Evolutionary conservation across 2,888 invertebrate genomes (phyloP).

Genomic region (Adelognathus sp.): DNA sequence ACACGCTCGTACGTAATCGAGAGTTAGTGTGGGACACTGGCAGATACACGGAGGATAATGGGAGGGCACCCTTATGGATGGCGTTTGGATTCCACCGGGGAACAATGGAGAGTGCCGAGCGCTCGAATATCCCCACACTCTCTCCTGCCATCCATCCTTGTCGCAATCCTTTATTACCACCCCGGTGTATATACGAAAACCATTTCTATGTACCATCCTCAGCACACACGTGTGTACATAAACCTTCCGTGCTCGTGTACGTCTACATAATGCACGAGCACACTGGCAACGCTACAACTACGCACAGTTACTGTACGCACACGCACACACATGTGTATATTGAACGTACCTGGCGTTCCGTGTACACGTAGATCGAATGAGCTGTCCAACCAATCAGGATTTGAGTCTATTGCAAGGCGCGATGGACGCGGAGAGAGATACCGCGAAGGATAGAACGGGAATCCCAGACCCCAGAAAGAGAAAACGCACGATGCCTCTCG

Average conservation of each 20-base stretch:
- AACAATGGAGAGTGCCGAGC: slow-evolving; percentile 74
- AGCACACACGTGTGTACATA: slow-evolving; percentile 24
- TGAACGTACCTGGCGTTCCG: slow-evolving; percentile 33
- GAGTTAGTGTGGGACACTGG: slow-evolving; percentile 59
- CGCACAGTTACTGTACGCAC: background rate
- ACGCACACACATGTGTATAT: background rate
- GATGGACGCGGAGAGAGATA: slow-evolving; percentile 70
- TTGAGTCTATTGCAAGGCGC: slow-evolving; percentile 75
- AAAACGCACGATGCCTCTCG: slow-evolving; percentile 33
- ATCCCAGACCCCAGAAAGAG: slow-evolving; percentile 28
- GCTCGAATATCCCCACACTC: slow-evolving; percentile 58
- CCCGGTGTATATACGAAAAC: slow-evolving; percentile 65
- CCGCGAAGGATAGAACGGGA: too few relatives aligned
- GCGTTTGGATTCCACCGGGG: slow-evolving; percentile 76
- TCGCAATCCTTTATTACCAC: slow-evolving; percentile 79
- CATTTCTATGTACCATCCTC: slow-evolving; percentile 46
- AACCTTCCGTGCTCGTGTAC: slow-evolving; percentile 33
- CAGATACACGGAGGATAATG: slow-evolving; percentile 75
- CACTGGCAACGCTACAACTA: slow-evolving; percentile 16
- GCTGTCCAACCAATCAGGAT: slow-evolving; percentile 79
- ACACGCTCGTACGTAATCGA: slow-evolving; percentile 49
- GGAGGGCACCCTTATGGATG: slow-evolving; percentile 78
- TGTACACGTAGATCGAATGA: slow-evolving; percentile 66
- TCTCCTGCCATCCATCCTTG: slow-evolving; percentile 75
- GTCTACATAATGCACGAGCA: slow-evolving; percentile 35